Base-by-base conservation (phyloP, 2,797 vertebrate genomes). In the Sarcophilus harrisii region DNA sequence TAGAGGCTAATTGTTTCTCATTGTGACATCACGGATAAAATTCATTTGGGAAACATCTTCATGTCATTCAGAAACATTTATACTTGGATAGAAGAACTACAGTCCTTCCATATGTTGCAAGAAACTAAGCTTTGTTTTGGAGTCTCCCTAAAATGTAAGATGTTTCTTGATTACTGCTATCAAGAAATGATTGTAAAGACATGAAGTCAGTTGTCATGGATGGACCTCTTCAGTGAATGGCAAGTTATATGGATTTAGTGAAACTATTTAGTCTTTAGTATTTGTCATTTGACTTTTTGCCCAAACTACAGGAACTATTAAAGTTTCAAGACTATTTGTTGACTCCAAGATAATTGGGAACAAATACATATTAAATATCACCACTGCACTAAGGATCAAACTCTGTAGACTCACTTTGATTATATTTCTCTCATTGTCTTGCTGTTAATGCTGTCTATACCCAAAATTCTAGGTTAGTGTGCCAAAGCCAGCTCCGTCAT, bases 51-150 rank as follows among this genome's bases (percentile, higher is more conserved):
- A 92, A 66, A 55, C 57, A 94, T 93, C 91, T 96, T 90, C 90
- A 96, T 91, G 55, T 93, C 94, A 57, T 89, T 95, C 91, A 57
- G 45, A n/a, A 59, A 90, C 92, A 95, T 81, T 91, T 73, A 30
- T 29, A 92, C 91, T 94, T 8, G 3, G 94, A 81, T 94, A 90
- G 24, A 55, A 10, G 1, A 45, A 89, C 57, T 27, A 81, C 49
- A 30, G 8, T 38, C 4, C 81, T 90, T 91, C 38, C 9, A 45
- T 87, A 87, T 27, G 8, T 28, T 87, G 38, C 2, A 87, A 45
- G 38, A 87, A 87, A 87, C 9, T 24, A 21, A 81, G 18, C 21
- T 81, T 45, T 81, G 21, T 81, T 81, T 81, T 81, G 18, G 73
- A 81, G 38, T 45, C 73, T 81, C 2, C 5, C 73, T 87, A 2